A percentile compares a stretch with the other conserved stretches of the same genome.
These are phyloP conservation scores for Schmidtea mediterranea DNA, from an alignment of 1,140 invertebrate species.

Conservation along the genomic window DNA sequence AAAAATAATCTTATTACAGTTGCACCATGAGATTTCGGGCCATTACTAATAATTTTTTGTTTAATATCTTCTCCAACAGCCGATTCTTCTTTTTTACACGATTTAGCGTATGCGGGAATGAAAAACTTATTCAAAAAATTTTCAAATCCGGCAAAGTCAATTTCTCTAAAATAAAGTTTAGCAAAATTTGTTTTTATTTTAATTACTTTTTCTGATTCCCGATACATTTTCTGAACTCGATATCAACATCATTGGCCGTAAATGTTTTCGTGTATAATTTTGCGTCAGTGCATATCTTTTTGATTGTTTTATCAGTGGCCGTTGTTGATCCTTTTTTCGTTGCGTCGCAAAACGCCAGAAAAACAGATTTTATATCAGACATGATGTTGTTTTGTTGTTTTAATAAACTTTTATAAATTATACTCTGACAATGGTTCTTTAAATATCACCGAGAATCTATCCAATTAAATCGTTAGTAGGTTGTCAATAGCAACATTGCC, in stretches of 20 bases:
- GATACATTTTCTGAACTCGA: not conserved
- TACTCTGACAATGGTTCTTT: no score
- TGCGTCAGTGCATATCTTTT: not conserved
- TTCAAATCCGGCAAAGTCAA: not conserved
- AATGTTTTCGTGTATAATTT: not conserved
- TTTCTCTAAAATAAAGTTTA: not conserved
- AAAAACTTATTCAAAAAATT: not conserved
- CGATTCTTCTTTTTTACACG: not conserved
- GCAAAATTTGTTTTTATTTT: no score
- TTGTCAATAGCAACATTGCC: no score
- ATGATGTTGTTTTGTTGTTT: no score
- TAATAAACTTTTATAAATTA: no score
- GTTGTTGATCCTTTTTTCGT: slow-evolving; percentile 3
- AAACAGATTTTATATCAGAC: no score
- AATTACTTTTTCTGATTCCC: not conserved
- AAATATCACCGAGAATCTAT: no score
- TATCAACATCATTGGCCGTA: not conserved
- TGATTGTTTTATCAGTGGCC: slow-evolving; percentile 4
- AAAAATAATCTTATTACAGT: no score
- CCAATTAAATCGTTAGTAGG: no score
- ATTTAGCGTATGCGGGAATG: not conserved
- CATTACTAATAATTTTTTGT: not conserved
- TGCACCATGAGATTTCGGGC: not conserved
- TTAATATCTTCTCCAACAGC: not conserved
- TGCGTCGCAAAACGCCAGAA: not conserved